Base-by-base conservation (phyloP, 1,140 invertebrate species). In the Stenopsyche tienmushanensis region DNA sequence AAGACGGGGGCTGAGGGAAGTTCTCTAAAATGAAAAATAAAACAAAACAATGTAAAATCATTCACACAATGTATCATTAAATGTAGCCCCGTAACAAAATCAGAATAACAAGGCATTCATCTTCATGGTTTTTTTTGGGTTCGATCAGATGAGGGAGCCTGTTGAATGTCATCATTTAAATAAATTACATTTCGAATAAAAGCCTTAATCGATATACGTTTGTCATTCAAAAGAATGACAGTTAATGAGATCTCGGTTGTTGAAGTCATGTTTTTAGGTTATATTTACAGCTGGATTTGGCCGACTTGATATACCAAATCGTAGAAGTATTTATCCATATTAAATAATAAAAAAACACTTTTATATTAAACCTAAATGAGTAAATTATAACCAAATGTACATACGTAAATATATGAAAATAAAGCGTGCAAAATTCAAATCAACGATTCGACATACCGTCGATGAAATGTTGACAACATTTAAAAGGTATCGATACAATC, bases 1-100 rank as follows among this genome's bases (percentile, higher is more conserved):
- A 78, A 75, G 34, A 79, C 77, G 64, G 80, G 78, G 13, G 80
- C 82, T 20, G 84, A 82, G 55, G 86, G 82, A 62, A 83, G 83
- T 83, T 89, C 87, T 72, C 88, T 88, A 67, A 76, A 84, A 72
- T 24, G 60, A 53, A 53, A 70, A 62, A 47, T 20, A 59, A 50
- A 25, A 65, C 17, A 45, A 60, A 21, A 45, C 15, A 20, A 41
- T 57, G 15, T 18, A 17, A 66, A 3, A 64, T 54, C 52, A 34
- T 13, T 21, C 17, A 34, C 13, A n/a, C 10, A 17, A 39, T 55
- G 18, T 18, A 55, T 55, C n/a, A n/a, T n/a, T n/a, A n/a, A n/a
- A n/a, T n/a, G n/a, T n/a, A n/a, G n/a, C n/a, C n/a, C n/a, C n/a
- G n/a, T n/a, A n/a, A 62, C 13, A 17, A 15, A 3, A 54, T 60